Conservation (phyloP, 2,113 vertebrate species). For the Mastomys coucha region DNA sequence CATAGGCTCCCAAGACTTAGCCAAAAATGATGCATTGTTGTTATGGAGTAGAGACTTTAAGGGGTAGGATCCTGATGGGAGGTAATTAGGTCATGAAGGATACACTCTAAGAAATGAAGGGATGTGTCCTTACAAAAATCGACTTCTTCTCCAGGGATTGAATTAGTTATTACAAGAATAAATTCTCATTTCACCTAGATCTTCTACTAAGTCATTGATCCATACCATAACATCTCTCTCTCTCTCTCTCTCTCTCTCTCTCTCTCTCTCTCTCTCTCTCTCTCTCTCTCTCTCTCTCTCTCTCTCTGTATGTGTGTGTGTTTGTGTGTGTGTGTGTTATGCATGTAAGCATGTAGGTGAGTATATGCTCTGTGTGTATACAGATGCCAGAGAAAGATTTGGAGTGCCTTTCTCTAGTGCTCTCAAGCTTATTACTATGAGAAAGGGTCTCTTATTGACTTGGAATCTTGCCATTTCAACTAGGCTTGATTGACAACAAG, state of each 20-base stretch:
- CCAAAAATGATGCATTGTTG: fast-evolving
- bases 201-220: not conserved
- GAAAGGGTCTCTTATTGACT: not conserved
- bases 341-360: not conserved
- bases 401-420: not conserved
- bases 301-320: not conserved
- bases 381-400: not conserved
- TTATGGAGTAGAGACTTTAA: no score
- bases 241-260: no score
- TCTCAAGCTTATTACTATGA: not conserved
- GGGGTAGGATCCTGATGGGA: no score
- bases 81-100: not conserved
- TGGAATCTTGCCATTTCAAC: not conserved
- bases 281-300: not conserved
- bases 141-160: not conserved
- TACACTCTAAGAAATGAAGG: not conserved
- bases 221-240: not conserved
- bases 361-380: no score
- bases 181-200: no score
- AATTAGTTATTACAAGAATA: no score
- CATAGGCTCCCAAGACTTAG: not conserved
- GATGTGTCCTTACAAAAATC: fast-evolving
- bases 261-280: not conserved
- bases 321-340: not conserved
- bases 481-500: no score